Evolutionary conservation across 1,140 invertebrate species (phyloP).

Genomic region (Epicauta chinensis): DNA sequence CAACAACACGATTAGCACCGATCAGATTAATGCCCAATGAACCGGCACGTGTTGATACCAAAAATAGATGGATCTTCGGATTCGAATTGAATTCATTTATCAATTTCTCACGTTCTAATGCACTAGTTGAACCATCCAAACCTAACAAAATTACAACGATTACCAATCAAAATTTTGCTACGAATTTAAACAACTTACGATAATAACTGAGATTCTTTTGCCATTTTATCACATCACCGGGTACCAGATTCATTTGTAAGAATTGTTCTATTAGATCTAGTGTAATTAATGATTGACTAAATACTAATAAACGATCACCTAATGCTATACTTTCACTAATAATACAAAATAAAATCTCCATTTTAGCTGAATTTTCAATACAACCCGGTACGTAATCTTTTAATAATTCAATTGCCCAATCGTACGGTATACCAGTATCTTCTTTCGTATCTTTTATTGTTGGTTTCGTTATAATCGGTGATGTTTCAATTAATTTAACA

Average conservation of each 20-base stretch:
- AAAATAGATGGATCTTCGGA: conserved; percentile 81
- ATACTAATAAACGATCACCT: conserved; percentile 90
- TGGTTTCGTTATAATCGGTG: background rate
- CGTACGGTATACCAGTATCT: conserved; percentile 74
- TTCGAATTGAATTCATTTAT: conserved; percentile 97
- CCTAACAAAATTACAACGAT: no score
- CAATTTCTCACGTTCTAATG: conserved; percentile 88
- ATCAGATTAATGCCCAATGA: conserved; percentile 97
- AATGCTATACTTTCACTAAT: conserved; percentile 80
- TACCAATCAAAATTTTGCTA: conserved; percentile 9
- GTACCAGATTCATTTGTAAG: conserved; percentile 72
- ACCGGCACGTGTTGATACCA: conserved; percentile 96
- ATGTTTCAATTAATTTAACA: conserved; percentile 21
- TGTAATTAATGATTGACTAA: conserved; percentile 94
- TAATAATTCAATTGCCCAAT: conserved; percentile 75
- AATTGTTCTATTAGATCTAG: conserved; percentile 97
- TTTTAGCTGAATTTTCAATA: conserved; percentile 94
- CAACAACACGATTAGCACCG: conserved; percentile 94
- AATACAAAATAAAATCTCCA: conserved; percentile 90
- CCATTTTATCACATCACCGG: conserved; percentile 73
- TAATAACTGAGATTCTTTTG: conserved; percentile 84
- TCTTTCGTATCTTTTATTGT: conserved; percentile 49
- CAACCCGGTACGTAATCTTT: conserved; percentile 81
- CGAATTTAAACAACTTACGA: conserved; percentile 54
- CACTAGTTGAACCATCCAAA: conserved; percentile 92